These are phyloP conservation scores for Parotia lawesii DNA, from an alignment of 2,113 vertebrate genomes.

Conservation along the genomic window DNA sequence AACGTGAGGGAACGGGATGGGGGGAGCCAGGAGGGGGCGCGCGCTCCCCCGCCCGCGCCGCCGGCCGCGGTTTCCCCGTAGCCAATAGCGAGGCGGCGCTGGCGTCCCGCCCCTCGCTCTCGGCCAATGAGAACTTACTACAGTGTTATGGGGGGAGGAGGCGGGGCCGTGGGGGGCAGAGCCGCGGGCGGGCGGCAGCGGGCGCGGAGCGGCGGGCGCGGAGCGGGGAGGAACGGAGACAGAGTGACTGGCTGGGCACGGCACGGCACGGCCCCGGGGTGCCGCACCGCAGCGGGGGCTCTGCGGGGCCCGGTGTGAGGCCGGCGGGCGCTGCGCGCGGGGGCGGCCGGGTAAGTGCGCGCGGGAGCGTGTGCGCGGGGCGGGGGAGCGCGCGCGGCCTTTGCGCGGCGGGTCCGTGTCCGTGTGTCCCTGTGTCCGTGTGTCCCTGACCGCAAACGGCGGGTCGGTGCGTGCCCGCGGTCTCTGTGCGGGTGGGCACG, in stretches of 20 bases:
- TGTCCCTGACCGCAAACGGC: neutral
- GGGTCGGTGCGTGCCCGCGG: neutral
- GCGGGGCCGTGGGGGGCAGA: neutral
- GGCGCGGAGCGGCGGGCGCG: neutral
- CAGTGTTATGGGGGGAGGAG: conserved; percentile 40
- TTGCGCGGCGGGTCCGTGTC: neutral
- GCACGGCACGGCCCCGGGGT: neutral
- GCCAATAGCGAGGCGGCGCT: neutral
- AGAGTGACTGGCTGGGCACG: neutral
- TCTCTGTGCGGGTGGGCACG: neutral
- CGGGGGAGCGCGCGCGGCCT: neutral
- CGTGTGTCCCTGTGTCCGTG: neutral
- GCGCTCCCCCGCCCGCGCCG: neutral
- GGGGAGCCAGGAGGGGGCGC: neutral
- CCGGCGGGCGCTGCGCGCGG: neutral
- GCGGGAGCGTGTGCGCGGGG: neutral
- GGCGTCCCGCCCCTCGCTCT: neutral
- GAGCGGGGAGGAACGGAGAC: too few species aligned
- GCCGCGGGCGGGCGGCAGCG: neutral
- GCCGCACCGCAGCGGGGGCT: neutral
- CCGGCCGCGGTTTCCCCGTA: neutral
- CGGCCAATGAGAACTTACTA: conserved; percentile 56
- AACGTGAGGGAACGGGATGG: neutral
- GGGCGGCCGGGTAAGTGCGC: neutral
- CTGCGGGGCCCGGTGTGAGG: neutral